Evolutionary conservation across 2,888 invertebrate genomes (phyloP).

Genomic region (Hypsopygia costalis): DNA sequence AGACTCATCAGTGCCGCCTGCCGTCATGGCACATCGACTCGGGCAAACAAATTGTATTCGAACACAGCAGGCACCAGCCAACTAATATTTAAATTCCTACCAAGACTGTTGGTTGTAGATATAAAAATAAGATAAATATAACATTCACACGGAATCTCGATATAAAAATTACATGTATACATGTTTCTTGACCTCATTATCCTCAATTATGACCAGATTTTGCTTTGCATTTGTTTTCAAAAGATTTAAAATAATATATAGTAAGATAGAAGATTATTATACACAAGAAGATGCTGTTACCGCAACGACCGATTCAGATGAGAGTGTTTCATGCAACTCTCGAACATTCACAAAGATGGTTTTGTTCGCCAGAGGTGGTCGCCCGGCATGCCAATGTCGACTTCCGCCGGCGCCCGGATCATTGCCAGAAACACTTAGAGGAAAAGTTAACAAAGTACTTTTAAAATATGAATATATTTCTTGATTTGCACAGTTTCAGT

Average conservation of each 20-base stretch:
- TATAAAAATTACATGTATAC: too few species aligned
- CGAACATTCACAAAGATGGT: slow-evolving; percentile 37
- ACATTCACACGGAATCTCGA: too few species aligned
- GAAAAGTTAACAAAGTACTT: slow-evolving; percentile 25
- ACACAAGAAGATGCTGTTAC: neutral
- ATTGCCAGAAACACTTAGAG: slow-evolving; percentile 61
- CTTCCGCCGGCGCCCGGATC: slow-evolving; percentile 73
- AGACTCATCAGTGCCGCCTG: slow-evolving; percentile 29
- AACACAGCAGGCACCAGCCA: neutral
- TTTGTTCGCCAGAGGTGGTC: slow-evolving; percentile 53
- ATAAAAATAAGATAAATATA: too few species aligned
- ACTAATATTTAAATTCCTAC: neutral
- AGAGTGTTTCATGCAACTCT: slow-evolving; percentile 2
- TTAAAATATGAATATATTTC: slow-evolving; percentile 12
- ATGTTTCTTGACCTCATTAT: too few species aligned
- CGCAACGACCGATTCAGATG: neutral
- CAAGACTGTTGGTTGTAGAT: neutral
- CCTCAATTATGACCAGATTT: too few species aligned
- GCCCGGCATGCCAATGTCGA: slow-evolving; percentile 51
- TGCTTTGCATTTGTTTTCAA: too few species aligned
- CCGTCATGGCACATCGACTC: slow-evolving; percentile 44
- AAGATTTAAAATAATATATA: too few species aligned
- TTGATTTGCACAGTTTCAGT: slow-evolving; percentile 11
- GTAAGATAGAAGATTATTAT: too few species aligned
- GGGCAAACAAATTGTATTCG: slow-evolving; percentile 40